Base-by-base conservation (phyloP, 2,797 vertebrate genomes). In the Mormyrops boulengeri region DNA sequence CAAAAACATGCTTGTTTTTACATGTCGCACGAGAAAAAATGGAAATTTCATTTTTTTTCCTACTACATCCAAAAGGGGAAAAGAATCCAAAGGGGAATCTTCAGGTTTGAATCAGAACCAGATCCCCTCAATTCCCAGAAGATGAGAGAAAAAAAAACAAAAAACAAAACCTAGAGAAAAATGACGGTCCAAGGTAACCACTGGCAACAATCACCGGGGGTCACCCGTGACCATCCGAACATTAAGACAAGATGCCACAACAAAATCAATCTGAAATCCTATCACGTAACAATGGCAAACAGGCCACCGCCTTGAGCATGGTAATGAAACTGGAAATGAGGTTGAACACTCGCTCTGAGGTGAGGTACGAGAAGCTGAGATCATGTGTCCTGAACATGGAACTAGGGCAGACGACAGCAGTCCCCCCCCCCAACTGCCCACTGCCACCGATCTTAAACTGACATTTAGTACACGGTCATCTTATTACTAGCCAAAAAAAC, bases 51-150 rank as follows among this genome's bases (percentile, higher is more conserved):
- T 22, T 62, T 92, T 93, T 94, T 91, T 93, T 91, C 92, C 91
- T 91, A 94, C 95, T 92, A 95, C 94, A 96, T 95, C 96, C 96
- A 19, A 47, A n/a, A 82, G 96, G 96, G 96, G 95, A 95, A 95
- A 96, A 94, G 95, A 95, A 95, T 95, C 92, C 94, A 94, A 94
- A 95, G 93, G 94, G 94, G 93, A 93, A 93, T 92, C 93, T 95
- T 94, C 93, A 95, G 88, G 87, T 88, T 93, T 93, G 93, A 92
- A 94, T 90, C 91, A 92, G 92, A 93, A 94, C 93, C 93, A 95
- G 90, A 92, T 90, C 92, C 93, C 91, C 93, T 93, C 44, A 14
- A 47, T 82, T 89, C 38, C 53, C 22, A 22, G 60, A 66, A 73
- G 86, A 86, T 69, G 62, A 50, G 12, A 57, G 47, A 89, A 41